Evolutionary conservation across 1,140 invertebrate genomes (phyloP).

Genomic region (Cephus cinctus): DNA sequence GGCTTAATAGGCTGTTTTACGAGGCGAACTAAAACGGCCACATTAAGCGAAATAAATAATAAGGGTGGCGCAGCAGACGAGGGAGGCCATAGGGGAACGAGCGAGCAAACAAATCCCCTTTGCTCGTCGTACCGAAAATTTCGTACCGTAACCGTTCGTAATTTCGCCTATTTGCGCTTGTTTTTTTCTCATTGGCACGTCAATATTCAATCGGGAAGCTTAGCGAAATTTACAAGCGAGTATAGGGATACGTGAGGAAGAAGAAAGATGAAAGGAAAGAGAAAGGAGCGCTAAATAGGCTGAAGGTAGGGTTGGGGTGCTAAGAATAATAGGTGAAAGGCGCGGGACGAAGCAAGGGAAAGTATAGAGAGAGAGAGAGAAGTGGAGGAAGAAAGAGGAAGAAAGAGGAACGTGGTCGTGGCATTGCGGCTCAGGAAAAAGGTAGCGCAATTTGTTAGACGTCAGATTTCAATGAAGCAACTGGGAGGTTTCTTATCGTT

Average conservation of each 20-base stretch:
- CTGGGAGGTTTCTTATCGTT: slow-evolving; percentile 22
- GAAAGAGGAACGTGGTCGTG: no score
- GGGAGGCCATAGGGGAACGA: no score
- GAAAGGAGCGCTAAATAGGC: background rate
- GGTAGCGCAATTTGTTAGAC: slow-evolving; percentile 24
- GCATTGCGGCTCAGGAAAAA: slow-evolving; percentile 10
- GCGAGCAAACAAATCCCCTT: no score
- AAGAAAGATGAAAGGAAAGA: slow-evolving; percentile 1
- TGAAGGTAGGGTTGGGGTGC: background rate
- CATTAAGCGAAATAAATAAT: slow-evolving; percentile 15
- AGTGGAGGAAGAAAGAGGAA: background rate
- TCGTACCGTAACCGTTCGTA: no score
- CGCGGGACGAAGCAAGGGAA: slow-evolving; percentile 1
- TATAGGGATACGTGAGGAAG: slow-evolving; percentile 1
- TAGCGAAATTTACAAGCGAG: no score
- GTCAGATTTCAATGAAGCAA: slow-evolving; percentile 32
- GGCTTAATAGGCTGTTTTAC: slow-evolving; percentile 22
- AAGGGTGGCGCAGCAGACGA: no score
- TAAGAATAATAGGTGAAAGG: background rate
- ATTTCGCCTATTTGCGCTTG: no score
- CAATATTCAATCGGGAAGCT: no score
- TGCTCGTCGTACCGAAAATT: no score
- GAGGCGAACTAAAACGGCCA: slow-evolving; percentile 7
- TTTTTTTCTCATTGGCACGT: no score
- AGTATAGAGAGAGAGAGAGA: background rate